Evolutionary conservation across 2,797 vertebrate genomes (phyloP).

Genomic region (Pseudocheirus occidentalis): DNA sequence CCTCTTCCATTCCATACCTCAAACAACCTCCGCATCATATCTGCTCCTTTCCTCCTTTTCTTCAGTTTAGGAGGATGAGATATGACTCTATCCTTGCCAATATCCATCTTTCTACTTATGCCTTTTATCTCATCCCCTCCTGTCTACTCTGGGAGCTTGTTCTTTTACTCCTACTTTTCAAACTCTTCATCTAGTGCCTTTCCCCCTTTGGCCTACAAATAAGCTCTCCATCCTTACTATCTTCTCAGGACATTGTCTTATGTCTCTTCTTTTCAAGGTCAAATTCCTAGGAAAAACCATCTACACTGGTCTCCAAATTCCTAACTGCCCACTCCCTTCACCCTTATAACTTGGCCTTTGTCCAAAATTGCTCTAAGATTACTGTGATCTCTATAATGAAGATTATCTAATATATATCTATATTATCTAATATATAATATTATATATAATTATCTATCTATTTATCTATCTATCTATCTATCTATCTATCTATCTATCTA

Average conservation of each 20-base stretch:
- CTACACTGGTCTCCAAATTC: not conserved
- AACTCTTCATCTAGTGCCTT: not conserved
- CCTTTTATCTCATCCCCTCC: not conserved
- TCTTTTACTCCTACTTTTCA: not conserved
- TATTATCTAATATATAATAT: too few relatives aligned
- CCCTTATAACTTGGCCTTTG: not conserved
- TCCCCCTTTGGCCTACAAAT: not conserved
- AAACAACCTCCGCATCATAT: not conserved
- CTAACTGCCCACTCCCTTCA: not conserved
- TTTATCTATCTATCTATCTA: too few relatives aligned
- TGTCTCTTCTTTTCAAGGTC: not conserved
- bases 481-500: too few relatives aligned
- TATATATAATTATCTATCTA: too few relatives aligned
- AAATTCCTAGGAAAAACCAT: not conserved
- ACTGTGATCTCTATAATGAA: not conserved
- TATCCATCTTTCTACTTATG: not conserved
- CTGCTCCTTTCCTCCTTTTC: not conserved
- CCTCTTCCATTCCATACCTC: not conserved
- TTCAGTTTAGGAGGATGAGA: not conserved
- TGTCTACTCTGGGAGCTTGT: not conserved
- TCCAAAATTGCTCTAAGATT: not conserved
- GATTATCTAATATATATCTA: too few relatives aligned
- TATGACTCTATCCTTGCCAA: not conserved
- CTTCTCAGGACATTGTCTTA: not conserved
- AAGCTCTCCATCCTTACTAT: not conserved